These are phyloP conservation scores for Oryzaephilus surinamensis DNA, from an alignment of 1,140 invertebrate genomes.

Conservation along the genomic window DNA sequence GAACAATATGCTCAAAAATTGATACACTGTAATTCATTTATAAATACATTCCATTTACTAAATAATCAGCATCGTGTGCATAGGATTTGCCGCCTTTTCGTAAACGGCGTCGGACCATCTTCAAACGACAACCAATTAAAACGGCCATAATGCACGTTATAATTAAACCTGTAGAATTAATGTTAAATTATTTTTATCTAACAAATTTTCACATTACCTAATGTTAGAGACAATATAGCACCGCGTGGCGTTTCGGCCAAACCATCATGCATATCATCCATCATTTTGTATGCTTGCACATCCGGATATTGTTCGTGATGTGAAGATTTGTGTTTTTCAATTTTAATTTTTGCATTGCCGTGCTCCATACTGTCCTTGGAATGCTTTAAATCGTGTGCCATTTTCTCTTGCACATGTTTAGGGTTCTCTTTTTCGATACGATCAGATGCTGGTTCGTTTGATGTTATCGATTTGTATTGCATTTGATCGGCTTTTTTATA, in stretches of 20 bases:
- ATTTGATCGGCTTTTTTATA: too few relatives aligned
- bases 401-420: slow-evolving; percentile 28
- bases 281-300: slow-evolving; percentile 23
- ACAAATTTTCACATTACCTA: slow-evolving; percentile 40
- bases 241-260: slow-evolving; percentile 58
- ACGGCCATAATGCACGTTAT: slow-evolving; percentile 53
- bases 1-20: slow-evolving; percentile 11
- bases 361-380: slow-evolving; percentile 6
- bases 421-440: slow-evolving; percentile 23
- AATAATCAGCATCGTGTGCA: slow-evolving; percentile 89
- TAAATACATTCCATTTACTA: slow-evolving; percentile 96
- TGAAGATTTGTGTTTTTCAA: slow-evolving; percentile 13
- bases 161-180: slow-evolving; percentile 45
- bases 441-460: too few relatives aligned
- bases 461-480: neutral
- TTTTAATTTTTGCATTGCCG: slow-evolving; percentile 14
- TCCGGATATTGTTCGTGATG: slow-evolving; percentile 19
- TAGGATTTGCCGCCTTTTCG: slow-evolving; percentile 69
- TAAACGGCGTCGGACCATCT: slow-evolving; percentile 55
- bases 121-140: slow-evolving; percentile 71
- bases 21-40: slow-evolving; percentile 41
- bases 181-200: slow-evolving; percentile 3
- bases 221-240: slow-evolving; percentile 72
- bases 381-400: slow-evolving; percentile 26
- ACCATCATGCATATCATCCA: slow-evolving; percentile 42